Evolutionary conservation across 2,113 vertebrate genomes (phyloP).

Genomic region (Stegostoma tigrinum): DNA sequence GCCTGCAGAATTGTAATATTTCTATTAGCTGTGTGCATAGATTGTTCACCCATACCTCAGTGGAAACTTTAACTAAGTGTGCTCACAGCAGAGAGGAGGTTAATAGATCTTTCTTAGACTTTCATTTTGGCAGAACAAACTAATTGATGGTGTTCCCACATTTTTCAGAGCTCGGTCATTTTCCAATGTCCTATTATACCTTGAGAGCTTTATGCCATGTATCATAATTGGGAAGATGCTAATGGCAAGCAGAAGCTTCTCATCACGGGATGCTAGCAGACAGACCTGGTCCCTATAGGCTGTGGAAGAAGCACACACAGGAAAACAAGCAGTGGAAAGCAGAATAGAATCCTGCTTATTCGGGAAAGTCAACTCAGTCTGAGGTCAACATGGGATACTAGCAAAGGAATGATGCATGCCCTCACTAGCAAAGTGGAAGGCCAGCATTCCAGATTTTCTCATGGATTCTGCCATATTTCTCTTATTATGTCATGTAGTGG

Average conservation of each 20-base stretch:
- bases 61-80: not conserved
- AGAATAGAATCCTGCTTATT: not conserved
- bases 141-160: not conserved
- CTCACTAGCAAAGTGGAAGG: not conserved
- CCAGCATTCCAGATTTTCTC: slow-evolving; percentile 29
- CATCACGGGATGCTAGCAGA: not conserved
- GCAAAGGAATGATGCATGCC: not conserved
- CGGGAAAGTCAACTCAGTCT: slow-evolving; percentile 24
- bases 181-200: not conserved
- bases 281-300: not conserved
- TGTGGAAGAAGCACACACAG: not conserved
- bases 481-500: slow-evolving; percentile 8
- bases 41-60: not conserved
- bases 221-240: not conserved
- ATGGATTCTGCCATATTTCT: slow-evolving; percentile 6
- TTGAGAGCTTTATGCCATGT: not conserved
- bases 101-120: not conserved
- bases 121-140: not conserved
- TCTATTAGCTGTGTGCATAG: not conserved
- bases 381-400: not conserved
- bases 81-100: not conserved
- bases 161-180: not conserved
- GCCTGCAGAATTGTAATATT: not conserved
- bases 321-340: slow-evolving; percentile 3
- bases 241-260: not conserved